Evolutionary conservation across 2,888 invertebrate genomes (phyloP).

Genomic region (Drosophila helvetica): DNA sequence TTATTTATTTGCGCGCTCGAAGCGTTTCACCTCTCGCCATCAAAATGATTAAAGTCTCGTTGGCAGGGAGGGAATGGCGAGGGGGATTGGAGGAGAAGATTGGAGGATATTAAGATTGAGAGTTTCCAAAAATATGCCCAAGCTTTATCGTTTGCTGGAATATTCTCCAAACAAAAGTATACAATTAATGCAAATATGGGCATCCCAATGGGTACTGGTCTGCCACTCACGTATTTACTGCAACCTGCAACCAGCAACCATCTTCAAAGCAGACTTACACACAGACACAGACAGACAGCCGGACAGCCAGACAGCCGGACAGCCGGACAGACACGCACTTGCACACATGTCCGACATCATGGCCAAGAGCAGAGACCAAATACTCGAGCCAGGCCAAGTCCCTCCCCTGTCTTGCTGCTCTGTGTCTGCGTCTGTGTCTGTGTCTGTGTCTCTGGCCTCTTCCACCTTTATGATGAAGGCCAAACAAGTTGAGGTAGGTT

Average conservation of each 20-base stretch:
- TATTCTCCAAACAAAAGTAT: too few species aligned
- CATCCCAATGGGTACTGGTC: too few species aligned
- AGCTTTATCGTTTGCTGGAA: too few species aligned
- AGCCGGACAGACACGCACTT: neutral
- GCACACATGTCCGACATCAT: slow-evolving; percentile 31
- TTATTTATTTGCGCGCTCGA: slow-evolving; percentile 75
- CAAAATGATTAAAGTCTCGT: too few species aligned
- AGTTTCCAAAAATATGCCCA: too few species aligned
- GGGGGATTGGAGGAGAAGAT: too few species aligned
- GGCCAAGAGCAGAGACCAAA: slow-evolving; percentile 10
- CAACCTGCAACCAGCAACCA: neutral
- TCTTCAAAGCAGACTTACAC: neutral
- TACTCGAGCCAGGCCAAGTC: slow-evolving; percentile 4
- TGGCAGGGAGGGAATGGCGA: too few species aligned
- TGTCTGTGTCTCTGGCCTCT: neutral
- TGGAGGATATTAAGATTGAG: too few species aligned
- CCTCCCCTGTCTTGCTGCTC: neutral
- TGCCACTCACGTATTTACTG: too few species aligned
- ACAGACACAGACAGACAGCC: neutral
- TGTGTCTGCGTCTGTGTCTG: neutral
- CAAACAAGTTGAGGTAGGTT: slow-evolving; percentile 78
- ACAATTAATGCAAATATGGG: too few species aligned
- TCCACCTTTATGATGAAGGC: slow-evolving; percentile 36
- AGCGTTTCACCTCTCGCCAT: slow-evolving; percentile 31
- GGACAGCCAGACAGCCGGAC: neutral